Evolutionary conservation across 2,888 invertebrate species (phyloP).

Genomic region (Pecten maximus): DNA sequence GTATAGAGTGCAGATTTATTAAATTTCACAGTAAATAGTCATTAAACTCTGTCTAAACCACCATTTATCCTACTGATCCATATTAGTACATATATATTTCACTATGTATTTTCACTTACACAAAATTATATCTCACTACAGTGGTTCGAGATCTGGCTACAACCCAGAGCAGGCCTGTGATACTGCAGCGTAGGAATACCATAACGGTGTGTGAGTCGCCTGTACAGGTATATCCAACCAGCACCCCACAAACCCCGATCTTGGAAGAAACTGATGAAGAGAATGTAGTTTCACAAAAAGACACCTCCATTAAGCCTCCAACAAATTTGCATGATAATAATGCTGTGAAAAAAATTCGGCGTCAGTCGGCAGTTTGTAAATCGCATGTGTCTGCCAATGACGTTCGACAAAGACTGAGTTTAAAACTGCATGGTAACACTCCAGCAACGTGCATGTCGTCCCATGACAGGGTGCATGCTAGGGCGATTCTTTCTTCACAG

Average conservation of each 20-base stretch:
- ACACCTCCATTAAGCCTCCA: not conserved
- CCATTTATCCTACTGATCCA: too few relatives aligned
- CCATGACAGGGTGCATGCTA: constrained; percentile 43
- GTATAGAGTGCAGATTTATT: too few relatives aligned
- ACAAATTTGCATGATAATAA: constrained; percentile 47
- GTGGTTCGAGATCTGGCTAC: constrained; percentile 52
- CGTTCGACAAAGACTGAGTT: constrained; percentile 50
- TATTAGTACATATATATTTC: too few relatives aligned
- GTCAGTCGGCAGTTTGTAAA: constrained; percentile 44
- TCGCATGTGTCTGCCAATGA: constrained; percentile 54
- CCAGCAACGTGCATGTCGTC: constrained; percentile 21
- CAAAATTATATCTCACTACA: constrained; percentile 42
- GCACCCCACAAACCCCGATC: constrained; percentile 36
- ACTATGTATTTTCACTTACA: too few relatives aligned
- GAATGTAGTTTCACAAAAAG: constrained; percentile 13
- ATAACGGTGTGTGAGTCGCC: constrained; percentile 58
- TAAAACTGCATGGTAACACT: constrained; percentile 53
- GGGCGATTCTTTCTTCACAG: constrained; percentile 42
- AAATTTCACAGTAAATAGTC: too few relatives aligned
- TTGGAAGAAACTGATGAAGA: constrained; percentile 34
- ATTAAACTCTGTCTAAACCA: too few relatives aligned
- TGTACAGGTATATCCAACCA: constrained; percentile 47
- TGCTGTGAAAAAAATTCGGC: constrained; percentile 44
- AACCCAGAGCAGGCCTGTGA: constrained; percentile 42
- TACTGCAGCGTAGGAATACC: constrained; percentile 46